These are phyloP conservation scores for Hydraecia micacea DNA, from an alignment of 2,888 invertebrate genomes.

Conservation along the genomic window DNA sequence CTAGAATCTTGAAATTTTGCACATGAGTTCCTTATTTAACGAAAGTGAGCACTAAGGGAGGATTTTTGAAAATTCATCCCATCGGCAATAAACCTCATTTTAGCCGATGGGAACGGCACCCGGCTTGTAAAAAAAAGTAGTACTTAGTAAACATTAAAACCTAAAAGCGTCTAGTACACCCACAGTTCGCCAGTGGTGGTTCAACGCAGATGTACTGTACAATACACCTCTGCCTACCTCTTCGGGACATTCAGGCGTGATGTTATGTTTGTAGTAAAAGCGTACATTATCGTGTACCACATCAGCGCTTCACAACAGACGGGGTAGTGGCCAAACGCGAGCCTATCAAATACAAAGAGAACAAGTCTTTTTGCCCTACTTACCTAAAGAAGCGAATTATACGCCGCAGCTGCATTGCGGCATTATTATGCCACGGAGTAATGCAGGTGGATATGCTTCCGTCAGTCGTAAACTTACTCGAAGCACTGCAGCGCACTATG, in stretches of 20 bases:
- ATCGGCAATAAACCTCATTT: background rate
- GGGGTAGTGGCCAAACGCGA: background rate
- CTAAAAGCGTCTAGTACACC: background rate
- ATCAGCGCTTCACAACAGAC: background rate
- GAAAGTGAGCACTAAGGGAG: background rate
- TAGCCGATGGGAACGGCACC: background rate
- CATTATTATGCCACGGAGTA: background rate
- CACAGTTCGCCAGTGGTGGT: background rate
- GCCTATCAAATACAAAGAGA: background rate
- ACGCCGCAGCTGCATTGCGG: conserved; percentile 24
- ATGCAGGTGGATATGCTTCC: background rate
- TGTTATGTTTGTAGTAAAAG: background rate
- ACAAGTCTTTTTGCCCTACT: conserved; percentile 10
- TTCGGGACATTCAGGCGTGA: background rate
- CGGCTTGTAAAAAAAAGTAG: background rate
- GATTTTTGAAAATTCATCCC: background rate
- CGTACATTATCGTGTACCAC: background rate
- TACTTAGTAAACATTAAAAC: no score
- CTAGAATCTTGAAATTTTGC: background rate
- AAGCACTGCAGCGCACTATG: background rate
- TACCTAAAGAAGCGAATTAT: conserved; percentile 6
- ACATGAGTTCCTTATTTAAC: background rate
- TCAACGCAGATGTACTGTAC: background rate
- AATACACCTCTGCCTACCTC: background rate
- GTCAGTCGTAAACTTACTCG: background rate